A percentile compares a stretch with the other conserved stretches of the same genome.
Evolutionary conservation across 2,888 invertebrate genomes (phyloP).

Genomic region (Drosophila kuntzei): DNA sequence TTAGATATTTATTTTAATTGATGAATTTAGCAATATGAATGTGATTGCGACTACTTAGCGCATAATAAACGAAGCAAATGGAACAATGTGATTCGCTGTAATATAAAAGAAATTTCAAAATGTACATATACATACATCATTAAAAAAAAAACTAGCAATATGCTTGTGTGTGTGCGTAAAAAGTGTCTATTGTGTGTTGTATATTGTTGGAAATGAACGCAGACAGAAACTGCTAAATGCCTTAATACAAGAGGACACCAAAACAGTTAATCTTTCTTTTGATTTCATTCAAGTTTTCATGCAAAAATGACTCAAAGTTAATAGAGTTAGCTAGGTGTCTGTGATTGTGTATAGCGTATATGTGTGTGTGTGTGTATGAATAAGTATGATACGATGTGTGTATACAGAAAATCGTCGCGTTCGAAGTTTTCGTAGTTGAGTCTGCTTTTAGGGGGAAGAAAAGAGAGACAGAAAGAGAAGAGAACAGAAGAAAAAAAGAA

Average conservation of each 20-base stretch:
- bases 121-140: constrained; percentile 27
- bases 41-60: not conserved
- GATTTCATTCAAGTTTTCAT: not conserved
- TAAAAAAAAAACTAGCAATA: constrained; percentile 27
- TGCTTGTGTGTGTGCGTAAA: constrained; percentile 28
- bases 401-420: constrained; percentile 48
- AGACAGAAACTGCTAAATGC: not conserved
- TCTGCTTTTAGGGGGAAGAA: constrained; percentile 21
- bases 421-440: constrained; percentile 51
- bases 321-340: constrained; percentile 26
- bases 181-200: constrained; percentile 28
- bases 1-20: constrained; percentile 18
- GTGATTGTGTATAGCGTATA: constrained; percentile 17
- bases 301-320: not conserved
- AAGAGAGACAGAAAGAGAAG: constrained; percentile 7
- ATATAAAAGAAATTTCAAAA: constrained; percentile 24
- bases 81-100: constrained; percentile 30
- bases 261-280: not conserved
- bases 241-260: not conserved
- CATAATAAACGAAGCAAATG: constrained; percentile 1
- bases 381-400: constrained; percentile 41
- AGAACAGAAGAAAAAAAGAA: not conserved
- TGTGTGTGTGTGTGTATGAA: constrained; percentile 16
- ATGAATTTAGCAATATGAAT: constrained; percentile 11
- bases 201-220: constrained; percentile 3